Evolutionary conservation across 2,888 invertebrate species (phyloP).

Genomic region (Cremastinae sp.): DNA sequence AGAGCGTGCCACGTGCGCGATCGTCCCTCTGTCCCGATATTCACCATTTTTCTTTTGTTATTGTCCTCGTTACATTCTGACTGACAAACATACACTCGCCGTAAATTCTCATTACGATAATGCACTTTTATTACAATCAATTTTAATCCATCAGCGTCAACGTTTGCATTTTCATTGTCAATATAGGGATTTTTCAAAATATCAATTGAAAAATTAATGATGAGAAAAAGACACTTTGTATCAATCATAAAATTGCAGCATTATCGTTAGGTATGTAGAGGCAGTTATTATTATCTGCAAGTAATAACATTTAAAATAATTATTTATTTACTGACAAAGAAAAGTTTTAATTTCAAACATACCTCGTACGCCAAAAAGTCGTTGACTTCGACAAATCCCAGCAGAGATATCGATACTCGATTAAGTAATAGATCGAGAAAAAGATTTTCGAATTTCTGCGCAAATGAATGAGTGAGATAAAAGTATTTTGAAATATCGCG

Average conservation of each 20-base stretch:
- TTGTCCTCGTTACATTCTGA: too few species aligned
- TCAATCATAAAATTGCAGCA: constrained; percentile 46
- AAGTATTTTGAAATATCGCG: not conserved
- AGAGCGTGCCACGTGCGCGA: constrained; percentile 25
- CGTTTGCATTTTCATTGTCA: too few species aligned
- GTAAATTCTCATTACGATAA: constrained; percentile 6
- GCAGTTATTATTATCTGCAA: constrained; percentile 27
- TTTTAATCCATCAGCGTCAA: too few species aligned
- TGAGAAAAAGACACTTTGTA: too few species aligned
- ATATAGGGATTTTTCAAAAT: too few species aligned
- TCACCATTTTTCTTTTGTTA: too few species aligned
- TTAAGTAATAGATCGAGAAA: constrained; percentile 39
- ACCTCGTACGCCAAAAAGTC: constrained; percentile 27
- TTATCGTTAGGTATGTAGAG: constrained; percentile 26
- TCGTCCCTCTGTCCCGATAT: not conserved
- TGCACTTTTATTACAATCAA: constrained; percentile 1
- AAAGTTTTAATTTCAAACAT: not conserved
- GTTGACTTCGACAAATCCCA: constrained; percentile 36
- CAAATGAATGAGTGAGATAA: not conserved
- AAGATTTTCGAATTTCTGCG: constrained; percentile 24
- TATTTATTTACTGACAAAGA: not conserved
- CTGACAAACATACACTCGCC: too few species aligned
- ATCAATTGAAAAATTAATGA: too few species aligned
- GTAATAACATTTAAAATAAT: not conserved
- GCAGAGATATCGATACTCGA: constrained; percentile 11